Evolutionary conservation across 2,797 vertebrate species (phyloP).

Genomic region (Sebastes baramenuke): DNA sequence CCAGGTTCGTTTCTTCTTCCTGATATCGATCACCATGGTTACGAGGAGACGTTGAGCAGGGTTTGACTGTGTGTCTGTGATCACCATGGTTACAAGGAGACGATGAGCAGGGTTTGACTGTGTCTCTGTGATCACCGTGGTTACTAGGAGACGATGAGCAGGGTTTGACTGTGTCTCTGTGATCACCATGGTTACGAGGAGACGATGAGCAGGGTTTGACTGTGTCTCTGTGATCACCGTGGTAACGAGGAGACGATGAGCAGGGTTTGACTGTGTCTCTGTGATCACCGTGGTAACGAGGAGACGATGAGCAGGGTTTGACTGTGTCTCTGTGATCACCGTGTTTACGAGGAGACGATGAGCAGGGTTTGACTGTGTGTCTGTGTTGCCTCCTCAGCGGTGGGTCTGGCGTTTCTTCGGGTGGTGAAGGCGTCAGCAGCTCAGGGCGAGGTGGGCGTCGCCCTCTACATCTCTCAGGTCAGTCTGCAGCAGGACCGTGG

Average conservation of each 20-base stretch:
- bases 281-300: background rate
- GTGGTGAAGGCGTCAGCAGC: conserved; percentile 57
- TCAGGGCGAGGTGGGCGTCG: conserved; percentile 67
- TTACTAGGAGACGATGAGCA: background rate
- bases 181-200: background rate
- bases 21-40: background rate
- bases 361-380: background rate
- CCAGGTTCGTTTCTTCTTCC: conserved; percentile 81
- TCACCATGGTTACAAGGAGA: background rate
- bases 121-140: background rate
- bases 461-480: conserved; percentile 78
- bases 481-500: background rate
- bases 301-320: background rate
- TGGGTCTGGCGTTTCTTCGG: conserved; percentile 78
- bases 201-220: background rate
- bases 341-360: background rate
- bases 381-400: conserved; percentile 75
- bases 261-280: background rate
- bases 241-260: background rate
- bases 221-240: background rate
- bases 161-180: background rate
- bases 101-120: background rate
- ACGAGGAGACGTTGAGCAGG: background rate
- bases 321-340: background rate
- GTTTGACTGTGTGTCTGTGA: background rate